Percentiles rank a stretch among this genome's conserved stretches.
phyloP scores from a whole-genome alignment of 2,888 invertebrate species.

The Protophormia terraenovae region DNA sequence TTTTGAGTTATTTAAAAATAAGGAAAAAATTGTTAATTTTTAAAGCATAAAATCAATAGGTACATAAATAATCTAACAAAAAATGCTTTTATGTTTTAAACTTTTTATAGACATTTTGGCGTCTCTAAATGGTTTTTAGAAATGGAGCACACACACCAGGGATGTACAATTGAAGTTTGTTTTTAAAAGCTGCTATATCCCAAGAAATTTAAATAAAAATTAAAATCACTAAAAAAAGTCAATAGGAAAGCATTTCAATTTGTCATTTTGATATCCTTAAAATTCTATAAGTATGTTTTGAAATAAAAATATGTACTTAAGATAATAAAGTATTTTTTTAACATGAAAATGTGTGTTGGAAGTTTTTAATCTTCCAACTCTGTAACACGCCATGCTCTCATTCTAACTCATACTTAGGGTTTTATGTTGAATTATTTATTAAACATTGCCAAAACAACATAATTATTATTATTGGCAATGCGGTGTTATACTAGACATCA shows the following conservation, averaged over 20 bases:
- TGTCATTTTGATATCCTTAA: too few relatives aligned
- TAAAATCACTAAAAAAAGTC: too few relatives aligned
- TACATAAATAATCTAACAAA: not conserved
- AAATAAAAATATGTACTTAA: too few relatives aligned
- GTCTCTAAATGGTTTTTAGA: not conserved
- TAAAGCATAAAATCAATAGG: not conserved
- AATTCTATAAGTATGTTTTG: too few relatives aligned
- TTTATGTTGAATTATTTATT: not conserved
- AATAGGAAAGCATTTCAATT: too few relatives aligned
- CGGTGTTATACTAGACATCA: not conserved
- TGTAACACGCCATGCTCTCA: not conserved
- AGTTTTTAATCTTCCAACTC: not conserved
- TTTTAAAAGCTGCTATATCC: too few relatives aligned
- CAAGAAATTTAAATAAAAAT: too few relatives aligned
- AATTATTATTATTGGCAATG: constrained; percentile 35
- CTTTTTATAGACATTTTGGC: constrained; percentile 18
- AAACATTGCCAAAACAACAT: constrained; percentile 15
- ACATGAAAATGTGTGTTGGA: too few relatives aligned
- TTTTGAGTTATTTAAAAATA: not conserved
- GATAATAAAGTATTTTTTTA: too few relatives aligned
- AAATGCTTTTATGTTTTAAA: not conserved
- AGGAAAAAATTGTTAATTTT: not conserved
- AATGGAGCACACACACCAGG: not conserved
- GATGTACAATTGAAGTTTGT: not conserved
- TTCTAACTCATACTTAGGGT: not conserved